Conservation (phyloP, 2,888 invertebrate genomes). For the Eueremaeus valkanovi region DNA sequence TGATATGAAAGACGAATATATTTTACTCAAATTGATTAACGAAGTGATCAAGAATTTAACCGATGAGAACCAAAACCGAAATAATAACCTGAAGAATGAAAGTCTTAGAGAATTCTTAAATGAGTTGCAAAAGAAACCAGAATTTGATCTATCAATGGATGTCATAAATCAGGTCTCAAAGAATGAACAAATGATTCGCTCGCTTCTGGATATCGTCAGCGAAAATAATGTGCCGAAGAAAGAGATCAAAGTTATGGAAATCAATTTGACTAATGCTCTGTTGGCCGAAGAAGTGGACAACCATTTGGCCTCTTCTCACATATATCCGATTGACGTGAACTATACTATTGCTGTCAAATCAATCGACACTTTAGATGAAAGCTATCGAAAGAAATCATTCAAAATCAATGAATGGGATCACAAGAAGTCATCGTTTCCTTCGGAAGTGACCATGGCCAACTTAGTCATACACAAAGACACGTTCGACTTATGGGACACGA, state of each 20-base stretch:
- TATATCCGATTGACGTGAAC: conserved; percentile 56
- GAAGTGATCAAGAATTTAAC: conserved; percentile 42
- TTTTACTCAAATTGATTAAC: background rate
- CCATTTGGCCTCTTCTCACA: conserved; percentile 38
- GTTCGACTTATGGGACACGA: conserved; percentile 6
- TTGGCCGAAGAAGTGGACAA: conserved; percentile 23
- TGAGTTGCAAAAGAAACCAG: background rate
- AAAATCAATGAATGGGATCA: conserved; percentile 32
- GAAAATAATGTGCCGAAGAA: conserved; percentile 69
- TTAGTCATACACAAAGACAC: conserved; percentile 25
- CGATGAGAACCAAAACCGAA: conserved; percentile 47
- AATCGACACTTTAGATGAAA: background rate
- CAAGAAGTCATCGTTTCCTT: background rate
- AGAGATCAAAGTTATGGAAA: conserved; percentile 67
- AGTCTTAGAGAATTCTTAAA: background rate
- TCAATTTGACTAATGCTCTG: conserved; percentile 52
- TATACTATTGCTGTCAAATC: conserved; percentile 55
- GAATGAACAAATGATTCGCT: conserved; percentile 48
- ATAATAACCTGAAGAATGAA: no score
- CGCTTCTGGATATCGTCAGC: conserved; percentile 64
- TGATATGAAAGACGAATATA: background rate
- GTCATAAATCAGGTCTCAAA: conserved; percentile 42
- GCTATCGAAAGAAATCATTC: background rate
- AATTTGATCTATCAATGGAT: conserved; percentile 29
- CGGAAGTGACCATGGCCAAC: background rate